Evolutionary conservation across 2,113 vertebrate species (phyloP).

Genomic region (Dinomys branickii): DNA sequence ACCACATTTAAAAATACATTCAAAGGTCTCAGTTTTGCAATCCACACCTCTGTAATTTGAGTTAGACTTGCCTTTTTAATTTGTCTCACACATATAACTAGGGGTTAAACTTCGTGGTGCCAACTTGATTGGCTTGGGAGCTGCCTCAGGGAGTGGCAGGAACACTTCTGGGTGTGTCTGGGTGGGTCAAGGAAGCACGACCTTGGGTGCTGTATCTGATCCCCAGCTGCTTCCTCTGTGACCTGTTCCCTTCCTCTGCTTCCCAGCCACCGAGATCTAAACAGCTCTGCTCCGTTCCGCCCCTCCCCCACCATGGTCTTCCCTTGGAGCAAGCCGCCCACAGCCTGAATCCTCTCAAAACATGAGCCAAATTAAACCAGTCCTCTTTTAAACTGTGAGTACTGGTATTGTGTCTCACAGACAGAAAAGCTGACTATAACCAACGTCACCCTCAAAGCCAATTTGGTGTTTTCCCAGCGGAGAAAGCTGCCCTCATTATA

Average conservation of each 20-base stretch:
- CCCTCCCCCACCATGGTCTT: neutral
- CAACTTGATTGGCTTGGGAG: neutral
- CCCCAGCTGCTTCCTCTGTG: neutral
- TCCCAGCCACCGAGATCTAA: neutral
- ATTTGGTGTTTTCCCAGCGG: neutral
- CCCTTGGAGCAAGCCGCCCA: neutral
- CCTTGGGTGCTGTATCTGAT: neutral
- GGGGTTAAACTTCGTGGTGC: neutral
- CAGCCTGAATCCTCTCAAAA: neutral
- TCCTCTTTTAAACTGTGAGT: neutral
- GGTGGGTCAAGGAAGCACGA: neutral
- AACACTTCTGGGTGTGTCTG: neutral
- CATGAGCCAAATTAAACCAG: neutral
- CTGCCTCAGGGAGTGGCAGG: neutral
- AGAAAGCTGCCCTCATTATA: constrained; percentile 4
- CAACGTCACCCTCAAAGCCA: neutral
- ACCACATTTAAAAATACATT: constrained; percentile 10
- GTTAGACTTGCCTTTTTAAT: neutral
- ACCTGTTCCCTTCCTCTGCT: neutral
- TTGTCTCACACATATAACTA: neutral
- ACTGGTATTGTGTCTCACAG: neutral
- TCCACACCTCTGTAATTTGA: neutral
- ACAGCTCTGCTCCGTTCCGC: neutral
- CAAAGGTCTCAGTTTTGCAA: neutral
- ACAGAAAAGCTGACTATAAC: neutral